These are phyloP conservation scores for Bos taurus DNA, from an alignment of 2,113 vertebrate genomes.

Conservation along the genomic window DNA sequence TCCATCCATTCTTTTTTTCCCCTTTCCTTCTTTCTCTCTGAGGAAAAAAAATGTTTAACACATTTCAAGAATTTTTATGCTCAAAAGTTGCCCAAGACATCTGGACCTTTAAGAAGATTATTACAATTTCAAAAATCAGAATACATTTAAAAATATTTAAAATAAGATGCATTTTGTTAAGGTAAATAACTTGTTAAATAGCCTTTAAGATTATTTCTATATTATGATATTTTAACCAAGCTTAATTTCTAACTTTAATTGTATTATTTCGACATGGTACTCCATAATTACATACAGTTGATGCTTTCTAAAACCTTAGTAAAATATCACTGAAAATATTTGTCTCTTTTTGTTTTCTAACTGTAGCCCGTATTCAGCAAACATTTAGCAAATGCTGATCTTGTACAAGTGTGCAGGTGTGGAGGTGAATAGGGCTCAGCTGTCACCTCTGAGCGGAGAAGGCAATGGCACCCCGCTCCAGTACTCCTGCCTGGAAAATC, in stretches of 20 bases:
- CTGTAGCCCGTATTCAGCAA: neutral
- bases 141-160: slow-evolving; percentile 30
- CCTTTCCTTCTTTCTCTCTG: neutral
- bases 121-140: slow-evolving; percentile 38
- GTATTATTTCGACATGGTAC: slow-evolving; percentile 44
- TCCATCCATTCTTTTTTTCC: fast-evolving
- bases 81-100: slow-evolving; percentile 35
- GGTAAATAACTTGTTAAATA: slow-evolving; percentile 38
- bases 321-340: neutral
- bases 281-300: neutral
- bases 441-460: neutral
- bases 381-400: neutral
- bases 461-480: too few species aligned
- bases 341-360: neutral
- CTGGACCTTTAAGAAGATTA: slow-evolving; percentile 50
- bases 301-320: neutral
- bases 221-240: slow-evolving; percentile 38
- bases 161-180: slow-evolving; percentile 38
- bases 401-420: neutral
- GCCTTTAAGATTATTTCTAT: slow-evolving; percentile 30
- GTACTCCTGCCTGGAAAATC: too few species aligned
- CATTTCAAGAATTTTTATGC: slow-evolving; percentile 18
- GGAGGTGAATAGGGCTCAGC: neutral
- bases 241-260: slow-evolving; percentile 40
- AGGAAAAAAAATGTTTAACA: neutral